Conservation (phyloP, 2,113 vertebrate species). For the Protomyctophum bolini region DNA sequence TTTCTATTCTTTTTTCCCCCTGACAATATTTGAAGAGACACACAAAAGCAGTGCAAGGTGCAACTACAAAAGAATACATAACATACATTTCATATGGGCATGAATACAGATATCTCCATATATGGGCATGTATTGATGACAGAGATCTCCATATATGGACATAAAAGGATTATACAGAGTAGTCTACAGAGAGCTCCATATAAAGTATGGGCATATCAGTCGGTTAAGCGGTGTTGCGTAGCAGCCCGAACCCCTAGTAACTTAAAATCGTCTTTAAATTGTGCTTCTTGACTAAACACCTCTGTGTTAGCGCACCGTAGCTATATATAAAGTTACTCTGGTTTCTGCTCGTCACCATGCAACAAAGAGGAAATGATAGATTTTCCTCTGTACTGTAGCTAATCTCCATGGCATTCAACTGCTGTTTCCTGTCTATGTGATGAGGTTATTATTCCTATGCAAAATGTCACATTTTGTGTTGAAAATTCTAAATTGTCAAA, state of each 20-base stretch:
- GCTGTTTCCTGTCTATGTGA: conserved; percentile 23
- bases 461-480: conserved; percentile 68
- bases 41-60: conserved; percentile 14
- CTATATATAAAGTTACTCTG: conserved; percentile 49
- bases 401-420: conserved; percentile 44
- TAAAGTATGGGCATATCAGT: no score
- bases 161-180: no score
- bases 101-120: no score
- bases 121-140: not conserved
- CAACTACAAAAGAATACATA: conserved; percentile 1
- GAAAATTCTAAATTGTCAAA: conserved; percentile 26
- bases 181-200: no score
- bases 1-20: conserved; percentile 48
- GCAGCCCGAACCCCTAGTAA: not conserved
- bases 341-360: not conserved
- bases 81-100: no score
- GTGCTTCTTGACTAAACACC: conserved; percentile 13
- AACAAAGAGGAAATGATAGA: conserved; percentile 44
- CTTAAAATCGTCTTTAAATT: conserved; percentile 13
- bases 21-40: conserved; percentile 23
- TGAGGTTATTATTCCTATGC: conserved; percentile 64
- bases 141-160: not conserved
- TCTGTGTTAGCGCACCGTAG: not conserved
- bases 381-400: conserved; percentile 41
- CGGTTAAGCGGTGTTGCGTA: no score